Conservation (phyloP, 2,113 vertebrate genomes). For the Anhinga anhinga region DNA sequence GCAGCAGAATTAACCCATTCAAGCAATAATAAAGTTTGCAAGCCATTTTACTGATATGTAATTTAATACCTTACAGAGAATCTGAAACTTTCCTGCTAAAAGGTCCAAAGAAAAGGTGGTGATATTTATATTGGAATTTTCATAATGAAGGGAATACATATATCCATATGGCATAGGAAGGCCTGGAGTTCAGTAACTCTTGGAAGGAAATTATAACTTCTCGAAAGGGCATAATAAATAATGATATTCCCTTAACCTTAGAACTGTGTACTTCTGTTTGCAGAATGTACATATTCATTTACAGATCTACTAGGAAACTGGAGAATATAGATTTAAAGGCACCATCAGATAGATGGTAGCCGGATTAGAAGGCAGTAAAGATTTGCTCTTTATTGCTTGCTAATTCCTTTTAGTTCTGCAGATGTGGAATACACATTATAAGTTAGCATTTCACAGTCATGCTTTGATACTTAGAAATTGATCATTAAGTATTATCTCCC, state of each 20-base stretch:
- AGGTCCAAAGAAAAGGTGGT: neutral
- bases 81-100: neutral
- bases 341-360: neutral
- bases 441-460: neutral
- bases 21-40: neutral
- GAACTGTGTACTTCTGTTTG: constrained; percentile 36
- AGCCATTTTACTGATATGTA: neutral
- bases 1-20: neutral
- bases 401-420: neutral
- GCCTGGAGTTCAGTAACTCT: constrained; percentile 8
- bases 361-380: neutral
- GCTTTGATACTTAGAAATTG: neutral
- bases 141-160: neutral
- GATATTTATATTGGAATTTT: neutral
- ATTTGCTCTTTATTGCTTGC: neutral
- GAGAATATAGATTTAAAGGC: neutral
- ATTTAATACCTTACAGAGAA: neutral
- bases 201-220: constrained; percentile 34
- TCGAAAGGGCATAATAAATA: constrained; percentile 41
- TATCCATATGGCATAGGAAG: constrained; percentile 13
- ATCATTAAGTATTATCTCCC: neutral
- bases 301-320: constrained; percentile 37
- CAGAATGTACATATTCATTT: constrained; percentile 21
- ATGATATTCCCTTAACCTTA: constrained; percentile 45
- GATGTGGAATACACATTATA: neutral